A percentile compares a stretch with the other conserved stretches of the same genome.
These are phyloP conservation scores for Amphibalanus amphitrite DNA, from an alignment of 1,140 invertebrate species.

Conservation along the genomic window DNA sequence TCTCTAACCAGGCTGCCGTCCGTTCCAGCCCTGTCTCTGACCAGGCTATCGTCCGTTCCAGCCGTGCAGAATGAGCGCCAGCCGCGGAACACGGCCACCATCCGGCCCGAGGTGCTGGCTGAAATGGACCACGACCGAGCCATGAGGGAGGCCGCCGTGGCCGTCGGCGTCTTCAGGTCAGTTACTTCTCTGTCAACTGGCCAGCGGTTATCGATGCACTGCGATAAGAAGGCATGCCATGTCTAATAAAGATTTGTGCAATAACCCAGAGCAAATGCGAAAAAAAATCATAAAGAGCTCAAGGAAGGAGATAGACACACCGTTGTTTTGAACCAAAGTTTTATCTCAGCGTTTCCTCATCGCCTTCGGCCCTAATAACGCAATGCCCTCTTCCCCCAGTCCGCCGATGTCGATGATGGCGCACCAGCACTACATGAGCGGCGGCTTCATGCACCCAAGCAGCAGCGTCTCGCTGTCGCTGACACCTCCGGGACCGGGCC, in stretches of 20 bases:
- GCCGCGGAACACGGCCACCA: constrained; percentile 96
- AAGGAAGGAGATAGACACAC: no score
- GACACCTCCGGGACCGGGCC: no score
- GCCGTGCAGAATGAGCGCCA: constrained; percentile 99
- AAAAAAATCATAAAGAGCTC: no score
- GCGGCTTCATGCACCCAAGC: background rate
- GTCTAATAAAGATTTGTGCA: no score
- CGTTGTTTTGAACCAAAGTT: no score
- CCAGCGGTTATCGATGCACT: no score
- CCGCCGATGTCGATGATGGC: constrained; percentile 18
- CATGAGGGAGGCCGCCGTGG: constrained; percentile 74
- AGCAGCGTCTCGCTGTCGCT: background rate
- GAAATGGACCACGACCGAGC: constrained; percentile 86
- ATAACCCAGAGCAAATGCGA: no score
- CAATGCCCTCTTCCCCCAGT: constrained; percentile 23
- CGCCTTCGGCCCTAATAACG: no score
- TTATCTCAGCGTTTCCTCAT: no score
- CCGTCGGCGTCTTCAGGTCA: constrained; percentile 72
- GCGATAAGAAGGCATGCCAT: no score
- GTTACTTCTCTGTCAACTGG: no score
- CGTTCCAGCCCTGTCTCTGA: background rate
- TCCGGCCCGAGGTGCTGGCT: constrained; percentile 71
- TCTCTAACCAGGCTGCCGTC: no score
- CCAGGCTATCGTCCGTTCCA: constrained; percentile 27
- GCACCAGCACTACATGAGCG: constrained; percentile 1